phyloP scores from a whole-genome alignment of 2,888 invertebrate species.

The Stegophylla sp. region DNA sequence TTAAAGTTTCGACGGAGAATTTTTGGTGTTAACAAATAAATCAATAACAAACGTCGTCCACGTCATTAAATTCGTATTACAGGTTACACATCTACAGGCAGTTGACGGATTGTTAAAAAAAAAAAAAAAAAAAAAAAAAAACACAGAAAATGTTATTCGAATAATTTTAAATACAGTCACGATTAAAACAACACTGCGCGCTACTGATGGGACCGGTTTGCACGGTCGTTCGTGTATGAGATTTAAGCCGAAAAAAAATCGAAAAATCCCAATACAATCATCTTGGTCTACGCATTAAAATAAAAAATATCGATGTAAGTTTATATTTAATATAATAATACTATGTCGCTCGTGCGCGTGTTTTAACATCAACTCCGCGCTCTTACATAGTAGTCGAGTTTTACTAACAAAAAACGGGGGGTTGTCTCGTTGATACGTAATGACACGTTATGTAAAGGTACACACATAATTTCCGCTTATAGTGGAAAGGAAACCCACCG shows the following conservation, averaged over 20 bases:
- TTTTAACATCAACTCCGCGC: too few species aligned
- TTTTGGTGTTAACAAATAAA: background rate
- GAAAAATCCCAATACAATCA: conserved; percentile 23
- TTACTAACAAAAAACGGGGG: conserved; percentile 1
- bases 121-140: conserved; percentile 2
- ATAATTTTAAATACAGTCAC: conserved; percentile 29
- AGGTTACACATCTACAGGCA: background rate
- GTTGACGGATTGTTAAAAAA: conserved; percentile 24
- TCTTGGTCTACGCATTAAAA: conserved; percentile 21
- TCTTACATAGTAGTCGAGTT: background rate
- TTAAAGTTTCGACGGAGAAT: background rate
- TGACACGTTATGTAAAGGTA: too few species aligned
- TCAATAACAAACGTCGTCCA: background rate
- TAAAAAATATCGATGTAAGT: conserved; percentile 20
- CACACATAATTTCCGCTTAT: too few species aligned
- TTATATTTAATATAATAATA: conserved; percentile 25
- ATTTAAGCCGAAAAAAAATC: conserved; percentile 4
- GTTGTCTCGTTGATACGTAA: background rate
- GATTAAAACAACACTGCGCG: conserved; percentile 31
- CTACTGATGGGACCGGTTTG: conserved; percentile 58
- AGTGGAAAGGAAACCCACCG: too few species aligned
- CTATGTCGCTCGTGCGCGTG: background rate
- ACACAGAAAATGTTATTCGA: conserved; percentile 13
- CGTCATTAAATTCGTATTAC: conserved; percentile 41
- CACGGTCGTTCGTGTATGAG: conserved; percentile 14